Evolutionary conservation across 2,888 invertebrate genomes (phyloP), one percentile per base, ranked within the genome.

Genomic region (Chouioia cunea): DNA sequence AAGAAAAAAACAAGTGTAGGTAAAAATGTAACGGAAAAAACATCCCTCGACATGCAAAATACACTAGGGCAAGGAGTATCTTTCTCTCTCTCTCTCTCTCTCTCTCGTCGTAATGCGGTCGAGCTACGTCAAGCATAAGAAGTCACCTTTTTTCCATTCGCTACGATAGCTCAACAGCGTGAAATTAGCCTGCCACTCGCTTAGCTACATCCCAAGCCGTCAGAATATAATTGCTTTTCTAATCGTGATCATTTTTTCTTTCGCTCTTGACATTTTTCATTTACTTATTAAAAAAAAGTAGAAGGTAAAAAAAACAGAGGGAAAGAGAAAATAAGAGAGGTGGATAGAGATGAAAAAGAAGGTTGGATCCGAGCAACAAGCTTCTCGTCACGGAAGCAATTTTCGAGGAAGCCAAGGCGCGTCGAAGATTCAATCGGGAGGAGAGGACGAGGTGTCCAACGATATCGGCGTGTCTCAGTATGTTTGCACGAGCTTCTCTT

Each of bases 131-230:
- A 36, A 36, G 10, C 36, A 36, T 36, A 36, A 36, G 36, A 36
- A 36, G 36, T 36, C 36, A 10, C 4, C 10, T 6, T 36, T 36
- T 36, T 36, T 36, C 4, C 36, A 36, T 36, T 36, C 36, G 36
- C 36, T 10, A 36, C 36, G 36, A 36, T 12, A 36, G 36, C 36
- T 36, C 36, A 36, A 36, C 75, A 78, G 77, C 80, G 79, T 79
- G 79, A 80, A 81, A 80, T 79, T 78, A 79, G 78, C 81, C 36
- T 81, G 79, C 79, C 78, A 80, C 76, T 76, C 75, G 75, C 76
- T 36, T n/a, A 20, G 18, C 53, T 16, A 6, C 16, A 4, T 36
- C 56, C 3, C 56, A 10, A 14, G 27, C 65, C 79, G 76, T 79
- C 36, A 36, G n/a, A n/a, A 6, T 36, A 6, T 36, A 36, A 36